Evolutionary conservation across 2,888 invertebrate genomes (phyloP).

Genomic region (Ectropis crepuscularia): DNA sequence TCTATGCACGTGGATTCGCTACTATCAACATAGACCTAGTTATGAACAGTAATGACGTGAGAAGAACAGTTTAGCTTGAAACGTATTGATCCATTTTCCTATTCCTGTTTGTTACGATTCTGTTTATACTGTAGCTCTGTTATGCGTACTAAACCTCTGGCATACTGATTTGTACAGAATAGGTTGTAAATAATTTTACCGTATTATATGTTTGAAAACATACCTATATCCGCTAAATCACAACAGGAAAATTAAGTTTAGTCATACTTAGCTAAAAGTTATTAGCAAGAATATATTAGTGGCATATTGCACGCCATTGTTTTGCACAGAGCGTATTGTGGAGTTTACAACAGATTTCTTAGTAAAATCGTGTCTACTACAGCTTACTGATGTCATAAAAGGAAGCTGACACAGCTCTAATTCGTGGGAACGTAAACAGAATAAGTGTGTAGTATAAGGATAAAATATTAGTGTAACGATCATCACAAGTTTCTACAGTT

Average conservation of each 20-base stretch:
- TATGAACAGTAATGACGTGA: slow-evolving; percentile 20
- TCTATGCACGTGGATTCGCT: slow-evolving; percentile 46
- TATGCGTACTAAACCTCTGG: not conserved
- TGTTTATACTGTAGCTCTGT: slow-evolving; percentile 1
- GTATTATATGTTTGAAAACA: slow-evolving; percentile 5
- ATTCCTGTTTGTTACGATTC: slow-evolving; percentile 2
- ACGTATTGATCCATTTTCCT: slow-evolving; percentile 22
- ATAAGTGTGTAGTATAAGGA: not conserved
- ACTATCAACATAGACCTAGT: slow-evolving; percentile 23
- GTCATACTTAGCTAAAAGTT: not conserved
- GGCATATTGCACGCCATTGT: slow-evolving; percentile 24
- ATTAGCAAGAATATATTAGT: slow-evolving; percentile 6
- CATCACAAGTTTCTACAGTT: not conserved
- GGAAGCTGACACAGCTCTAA: slow-evolving; percentile 21
- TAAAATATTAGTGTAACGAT: not conserved
- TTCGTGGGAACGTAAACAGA: slow-evolving; percentile 31
- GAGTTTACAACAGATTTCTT: slow-evolving; percentile 33
- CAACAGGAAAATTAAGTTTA: slow-evolving; percentile 36
- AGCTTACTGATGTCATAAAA: slow-evolving; percentile 33
- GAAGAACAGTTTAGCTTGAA: slow-evolving; percentile 10
- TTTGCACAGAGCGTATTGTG: slow-evolving; percentile 32
- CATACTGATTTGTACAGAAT: slow-evolving; percentile 8
- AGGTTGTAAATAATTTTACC: slow-evolving; percentile 13
- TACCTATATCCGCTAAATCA: slow-evolving; percentile 16
- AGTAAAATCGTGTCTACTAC: slow-evolving; percentile 37